Evolutionary conservation across 2,888 invertebrate genomes (phyloP), one percentile per base, ranked within the genome.

Genomic region (Alcis repandata): DNA sequence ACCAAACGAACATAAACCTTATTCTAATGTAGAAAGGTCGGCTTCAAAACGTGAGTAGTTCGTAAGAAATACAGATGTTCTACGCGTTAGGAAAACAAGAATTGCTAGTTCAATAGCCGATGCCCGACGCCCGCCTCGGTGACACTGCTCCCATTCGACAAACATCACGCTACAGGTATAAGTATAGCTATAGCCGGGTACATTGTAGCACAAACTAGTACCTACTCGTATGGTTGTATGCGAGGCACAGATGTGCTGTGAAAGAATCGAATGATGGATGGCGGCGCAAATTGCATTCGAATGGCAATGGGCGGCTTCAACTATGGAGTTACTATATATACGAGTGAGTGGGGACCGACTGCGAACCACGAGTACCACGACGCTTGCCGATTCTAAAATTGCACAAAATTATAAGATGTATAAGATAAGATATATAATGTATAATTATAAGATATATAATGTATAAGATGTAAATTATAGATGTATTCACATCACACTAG

Each of bases 201-300:
- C n/a, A 40, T 15, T 40, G 40, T 40, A 40, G 40, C 15, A 15
- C 6, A 40, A 40, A 15, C 41, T 15, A 4, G 15, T 41, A 17
- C 8, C 17, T 13, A n/a, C n/a, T n/a, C n/a, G n/a, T n/a, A 1
- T 19, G 36, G 13, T 9, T 36, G 51, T 9, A 15, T 8, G 52
- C 2, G 49, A 10, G 48, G 32, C 61, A 32, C 54, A 45, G 56
- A 43, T 36, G 53, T 41, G 38, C 51, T 19, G 62, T 17, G 65
- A 43, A 62, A 62, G 54, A 57, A 54, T 63, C 60, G 51, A 49
- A 64, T 67, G 69, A 67, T 59, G 61, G 67, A 67, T 64, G 61
- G 59, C 59, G 52, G 43, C 59, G 57, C 69, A 62, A 69, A 69
- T 69, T 59, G 67, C 64, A 53, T 57, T 64, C 64, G 61, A 67